Evolutionary conservation across 2,888 invertebrate genomes (phyloP).

Genomic region (Tetranychus truncatus): DNA sequence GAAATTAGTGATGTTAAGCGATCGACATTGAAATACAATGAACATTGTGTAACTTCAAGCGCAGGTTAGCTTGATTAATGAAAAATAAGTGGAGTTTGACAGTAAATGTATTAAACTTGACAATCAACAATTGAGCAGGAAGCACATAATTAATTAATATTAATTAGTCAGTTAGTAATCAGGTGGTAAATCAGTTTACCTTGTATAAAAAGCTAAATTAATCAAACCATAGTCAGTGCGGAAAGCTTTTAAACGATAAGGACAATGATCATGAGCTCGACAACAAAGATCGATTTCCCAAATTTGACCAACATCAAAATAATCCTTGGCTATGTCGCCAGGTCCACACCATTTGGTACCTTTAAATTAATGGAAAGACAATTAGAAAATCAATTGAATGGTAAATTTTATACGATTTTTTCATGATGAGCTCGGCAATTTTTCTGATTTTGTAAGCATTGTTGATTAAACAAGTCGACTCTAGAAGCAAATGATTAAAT

Average conservation of each 20-base stretch:
- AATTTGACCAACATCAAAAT: slow-evolving; percentile 24
- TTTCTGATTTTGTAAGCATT: background rate
- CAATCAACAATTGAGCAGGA: too few species aligned
- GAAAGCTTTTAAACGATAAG: slow-evolving; percentile 4
- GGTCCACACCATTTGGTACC: slow-evolving; percentile 28
- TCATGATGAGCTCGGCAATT: background rate
- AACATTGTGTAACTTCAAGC: too few species aligned
- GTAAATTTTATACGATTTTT: background rate
- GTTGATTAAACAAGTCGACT: background rate
- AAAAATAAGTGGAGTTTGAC: too few species aligned
- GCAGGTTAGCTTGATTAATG: too few species aligned
- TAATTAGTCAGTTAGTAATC: background rate
- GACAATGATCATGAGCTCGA: slow-evolving; percentile 22
- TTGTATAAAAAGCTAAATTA: slow-evolving; percentile 15
- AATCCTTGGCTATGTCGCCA: slow-evolving; percentile 23
- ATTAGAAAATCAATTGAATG: background rate
- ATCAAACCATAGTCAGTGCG: background rate
- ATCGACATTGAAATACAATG: too few species aligned
- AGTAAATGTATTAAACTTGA: too few species aligned
- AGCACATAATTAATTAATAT: background rate
- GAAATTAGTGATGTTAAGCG: too few species aligned
- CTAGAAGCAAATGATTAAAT: background rate
- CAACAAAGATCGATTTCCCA: slow-evolving; percentile 26
- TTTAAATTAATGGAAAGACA: background rate
- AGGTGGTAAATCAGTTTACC: slow-evolving; percentile 17